A percentile compares a stretch with the other conserved stretches of the same genome.
Evolutionary conservation across 2,113 vertebrate genomes (phyloP).

Genomic region (Elgaria multicarinata): DNA sequence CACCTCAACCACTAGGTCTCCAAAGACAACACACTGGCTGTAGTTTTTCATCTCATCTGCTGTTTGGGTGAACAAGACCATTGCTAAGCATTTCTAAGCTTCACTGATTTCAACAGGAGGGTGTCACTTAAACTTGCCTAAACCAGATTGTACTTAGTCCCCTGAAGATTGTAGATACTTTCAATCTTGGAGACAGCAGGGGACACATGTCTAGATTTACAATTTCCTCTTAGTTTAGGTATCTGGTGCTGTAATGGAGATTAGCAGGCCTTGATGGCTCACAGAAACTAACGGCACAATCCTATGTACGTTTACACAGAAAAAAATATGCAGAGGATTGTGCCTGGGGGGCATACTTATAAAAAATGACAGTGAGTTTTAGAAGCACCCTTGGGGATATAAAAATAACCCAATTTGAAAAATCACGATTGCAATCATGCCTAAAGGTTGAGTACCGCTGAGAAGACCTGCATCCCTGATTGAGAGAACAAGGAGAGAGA

Average conservation of each 20-base stretch:
- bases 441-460: too few species aligned
- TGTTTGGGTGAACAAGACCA: not conserved
- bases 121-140: not conserved
- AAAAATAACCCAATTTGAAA: not conserved
- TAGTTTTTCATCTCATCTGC: not conserved
- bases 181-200: rapidly evolving
- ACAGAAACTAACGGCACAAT: not conserved
- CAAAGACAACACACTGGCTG: not conserved
- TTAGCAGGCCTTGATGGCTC: not conserved
- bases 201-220: not conserved
- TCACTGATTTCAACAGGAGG: not conserved
- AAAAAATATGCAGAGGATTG: too few species aligned
- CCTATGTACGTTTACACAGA: too few species aligned
- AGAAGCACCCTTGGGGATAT: not conserved
- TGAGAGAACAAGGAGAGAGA: not conserved
- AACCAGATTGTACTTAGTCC: too few species aligned
- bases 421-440: not conserved
- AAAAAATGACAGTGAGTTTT: not conserved
- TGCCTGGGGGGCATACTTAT: too few species aligned
- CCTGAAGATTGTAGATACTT: not conserved
- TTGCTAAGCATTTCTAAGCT: not conserved
- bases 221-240: not conserved
- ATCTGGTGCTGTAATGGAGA: not conserved
- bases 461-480: not conserved
- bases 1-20: not conserved